Percentiles rank a stretch among this genome's conserved stretches.
phyloP scores from a whole-genome alignment of 2,113 vertebrate species.

The Melospiza melodia region DNA sequence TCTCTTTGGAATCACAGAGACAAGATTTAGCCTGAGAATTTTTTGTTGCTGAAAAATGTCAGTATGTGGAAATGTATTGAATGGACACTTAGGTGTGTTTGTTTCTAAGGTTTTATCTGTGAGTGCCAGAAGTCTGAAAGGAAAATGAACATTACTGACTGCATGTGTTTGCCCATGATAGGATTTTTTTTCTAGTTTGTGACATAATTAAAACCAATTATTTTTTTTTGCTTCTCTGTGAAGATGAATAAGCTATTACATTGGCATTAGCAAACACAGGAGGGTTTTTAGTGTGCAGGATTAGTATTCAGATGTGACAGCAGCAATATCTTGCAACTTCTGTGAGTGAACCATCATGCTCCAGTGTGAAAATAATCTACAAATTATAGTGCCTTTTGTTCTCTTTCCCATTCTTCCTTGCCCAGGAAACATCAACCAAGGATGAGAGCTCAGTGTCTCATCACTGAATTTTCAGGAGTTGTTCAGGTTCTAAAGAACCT shows the following conservation, averaged over 20 bases:
- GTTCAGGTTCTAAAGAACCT: not conserved
- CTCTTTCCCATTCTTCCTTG: not conserved
- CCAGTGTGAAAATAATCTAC: slow-evolving; percentile 28
- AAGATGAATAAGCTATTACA: not conserved
- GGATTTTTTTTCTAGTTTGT: not conserved
- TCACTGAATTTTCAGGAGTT: not conserved
- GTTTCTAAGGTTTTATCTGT: not conserved
- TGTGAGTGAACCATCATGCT: not conserved
- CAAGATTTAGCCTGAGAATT: not conserved
- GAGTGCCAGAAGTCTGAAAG: not conserved
- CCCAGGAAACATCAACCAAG: not conserved
- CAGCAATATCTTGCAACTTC: not conserved
- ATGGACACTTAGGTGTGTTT: not conserved
- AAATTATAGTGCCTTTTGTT: not conserved
- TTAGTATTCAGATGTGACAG: not conserved
- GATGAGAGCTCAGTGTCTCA: not conserved
- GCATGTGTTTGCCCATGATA: not conserved
- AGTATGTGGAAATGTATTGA: not conserved
- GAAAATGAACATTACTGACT: not conserved
- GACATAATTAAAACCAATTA: not conserved
- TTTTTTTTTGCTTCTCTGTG: not conserved
- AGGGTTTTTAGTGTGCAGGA: not conserved
- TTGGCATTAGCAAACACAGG: not conserved
- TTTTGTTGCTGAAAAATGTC: not conserved
- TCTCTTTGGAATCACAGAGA: slow-evolving; percentile 1